Base-by-base conservation (phyloP, 2,888 invertebrate species). In the Hydriomena furcata region DNA sequence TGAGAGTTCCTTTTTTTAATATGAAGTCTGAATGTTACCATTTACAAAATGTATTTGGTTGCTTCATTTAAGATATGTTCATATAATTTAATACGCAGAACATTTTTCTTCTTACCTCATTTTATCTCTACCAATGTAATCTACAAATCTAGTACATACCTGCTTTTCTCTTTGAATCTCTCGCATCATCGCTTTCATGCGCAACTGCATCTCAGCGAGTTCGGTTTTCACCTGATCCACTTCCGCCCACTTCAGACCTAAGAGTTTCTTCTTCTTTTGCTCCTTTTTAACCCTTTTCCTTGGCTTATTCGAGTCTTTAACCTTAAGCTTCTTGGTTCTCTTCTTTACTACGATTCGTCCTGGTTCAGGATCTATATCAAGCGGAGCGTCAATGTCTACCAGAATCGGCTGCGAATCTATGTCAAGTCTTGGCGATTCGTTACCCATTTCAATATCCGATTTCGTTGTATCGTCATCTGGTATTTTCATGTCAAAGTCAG, bases 141-240 rank as follows among this genome's bases (percentile, higher is more conserved):
- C 21, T 35, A 35, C 44, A 21, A 35, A 31, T 21, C 35, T 32
- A 35, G n/a, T 21, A 38, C 52, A 34, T 47, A 52, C 54, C 50
- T 47, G 43, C 24, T 50, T 55, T n/a, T 50, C 46, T 10, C 47
- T 12, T 13, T 47, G 34, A 8, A 79, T 31, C 24, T 73, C 71
- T 37, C 73, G 76, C 3, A 74, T 71, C 62, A 78, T 79, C 52
- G 68, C 40, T 55, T 77, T 27, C 73, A 88, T 84, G 59, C 84
- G 76, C 52, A 76, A 69, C 38, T 79, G 66, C 84, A 90, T 88
- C 53, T 77, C 84, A 20, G 76, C 77, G n/a, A 89, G 70, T 50
- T 89, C 84, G 38, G 65, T 73, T 61, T 76, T 84, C 82, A 89
- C 82, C 55, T 71, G 72, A 43, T 82, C 82, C 45, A 90, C 47